Conservation (phyloP, 64 coral and sea anemone species). For the Stylophora pistillata region DNA sequence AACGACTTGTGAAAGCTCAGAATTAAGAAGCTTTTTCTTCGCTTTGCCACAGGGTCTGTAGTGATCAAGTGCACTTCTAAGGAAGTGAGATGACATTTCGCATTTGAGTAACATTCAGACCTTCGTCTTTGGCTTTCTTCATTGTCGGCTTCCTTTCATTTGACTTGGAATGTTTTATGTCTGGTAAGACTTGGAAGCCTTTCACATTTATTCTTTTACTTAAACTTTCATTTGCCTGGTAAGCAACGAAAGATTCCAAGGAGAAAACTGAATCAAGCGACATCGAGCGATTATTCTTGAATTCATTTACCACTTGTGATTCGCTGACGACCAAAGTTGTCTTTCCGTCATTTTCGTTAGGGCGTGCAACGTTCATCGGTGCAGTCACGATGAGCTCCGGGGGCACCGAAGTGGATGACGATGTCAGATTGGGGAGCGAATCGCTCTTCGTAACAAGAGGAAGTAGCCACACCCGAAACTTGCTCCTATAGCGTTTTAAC, state of each 20-base stretch:
- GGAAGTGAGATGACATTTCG: neutral
- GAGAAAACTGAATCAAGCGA: conserved; percentile 58
- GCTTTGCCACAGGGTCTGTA: too few species aligned
- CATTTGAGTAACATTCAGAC: neutral
- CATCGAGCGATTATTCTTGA: conserved; percentile 8
- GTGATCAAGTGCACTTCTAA: conserved; percentile 4
- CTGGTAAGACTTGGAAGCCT: conserved; percentile 40
- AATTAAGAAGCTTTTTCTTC: too few species aligned
- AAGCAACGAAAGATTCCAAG: neutral
- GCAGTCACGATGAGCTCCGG: conserved; percentile 17
- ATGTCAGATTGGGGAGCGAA: conserved; percentile 40
- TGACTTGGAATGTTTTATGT: neutral
- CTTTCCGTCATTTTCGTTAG: neutral
- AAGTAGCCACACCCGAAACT: conserved; percentile 59
- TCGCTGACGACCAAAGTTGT: neutral
- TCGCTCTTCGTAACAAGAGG: conserved; percentile 48
- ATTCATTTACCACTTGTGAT: neutral
- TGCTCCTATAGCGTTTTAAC: conserved; percentile 56
- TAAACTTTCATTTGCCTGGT: neutral
- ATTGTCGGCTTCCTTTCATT: neutral
- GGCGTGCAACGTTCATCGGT: neutral
- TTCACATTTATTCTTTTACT: conserved; percentile 27
- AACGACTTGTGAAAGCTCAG: too few species aligned
- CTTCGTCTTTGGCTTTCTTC: neutral
- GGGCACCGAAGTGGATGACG: neutral